These are phyloP conservation scores for Deilephila porcellus DNA, from an alignment of 2,888 invertebrate genomes.

Conservation along the genomic window DNA sequence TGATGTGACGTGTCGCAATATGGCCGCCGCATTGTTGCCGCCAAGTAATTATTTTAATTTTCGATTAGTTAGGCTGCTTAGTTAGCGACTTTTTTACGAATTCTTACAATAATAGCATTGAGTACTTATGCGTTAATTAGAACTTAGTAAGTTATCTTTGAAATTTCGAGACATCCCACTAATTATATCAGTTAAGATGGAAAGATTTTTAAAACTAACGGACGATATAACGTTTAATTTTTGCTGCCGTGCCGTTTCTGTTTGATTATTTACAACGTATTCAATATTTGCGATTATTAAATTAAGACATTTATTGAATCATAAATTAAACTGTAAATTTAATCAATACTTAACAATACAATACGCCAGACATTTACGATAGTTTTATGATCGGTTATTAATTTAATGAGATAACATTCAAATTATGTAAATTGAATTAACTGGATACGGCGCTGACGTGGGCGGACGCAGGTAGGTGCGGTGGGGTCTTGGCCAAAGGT, in stretches of 20 bases:
- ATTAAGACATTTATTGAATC: neutral
- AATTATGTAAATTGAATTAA: slow-evolving; percentile 20
- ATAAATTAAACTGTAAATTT: neutral
- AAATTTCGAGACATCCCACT: too few species aligned
- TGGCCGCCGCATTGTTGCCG: slow-evolving; percentile 71
- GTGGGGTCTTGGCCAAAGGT: neutral
- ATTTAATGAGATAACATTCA: slow-evolving; percentile 19
- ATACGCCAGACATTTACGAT: slow-evolving; percentile 26
- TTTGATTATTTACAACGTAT: neutral
- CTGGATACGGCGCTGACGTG: neutral
- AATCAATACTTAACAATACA: neutral
- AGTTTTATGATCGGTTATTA: slow-evolving; percentile 31
- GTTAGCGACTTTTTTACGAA: neutral
- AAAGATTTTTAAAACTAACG: too few species aligned
- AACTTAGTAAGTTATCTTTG: too few species aligned
- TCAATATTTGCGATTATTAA: neutral
- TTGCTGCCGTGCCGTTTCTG: neutral
- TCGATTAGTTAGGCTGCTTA: neutral
- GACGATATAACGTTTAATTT: too few species aligned
- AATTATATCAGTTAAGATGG: too few species aligned
- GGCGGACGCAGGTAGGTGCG: neutral
- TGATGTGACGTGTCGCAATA: slow-evolving; percentile 70
- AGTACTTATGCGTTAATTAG: too few species aligned
- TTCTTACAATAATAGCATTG: too few species aligned
- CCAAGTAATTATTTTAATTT: slow-evolving; percentile 19